Evolutionary conservation across 1,140 invertebrate genomes (phyloP).

Genomic region (Samia ricini): DNA sequence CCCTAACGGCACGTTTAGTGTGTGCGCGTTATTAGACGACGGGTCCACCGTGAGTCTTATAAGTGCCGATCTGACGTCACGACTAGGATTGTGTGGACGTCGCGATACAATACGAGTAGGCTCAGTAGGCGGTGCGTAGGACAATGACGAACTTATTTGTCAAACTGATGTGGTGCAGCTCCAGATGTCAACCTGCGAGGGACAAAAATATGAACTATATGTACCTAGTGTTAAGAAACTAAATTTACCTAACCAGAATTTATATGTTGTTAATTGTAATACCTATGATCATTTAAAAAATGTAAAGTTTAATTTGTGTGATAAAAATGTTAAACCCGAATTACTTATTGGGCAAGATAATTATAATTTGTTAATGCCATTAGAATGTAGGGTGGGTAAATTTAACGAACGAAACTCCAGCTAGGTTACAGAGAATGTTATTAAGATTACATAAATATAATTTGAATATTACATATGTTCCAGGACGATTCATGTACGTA

Average conservation of each 20-base stretch:
- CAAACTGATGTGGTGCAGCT: conserved; percentile 16
- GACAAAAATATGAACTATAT: no score
- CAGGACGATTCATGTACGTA: no score
- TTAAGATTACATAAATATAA: no score
- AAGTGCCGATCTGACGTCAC: conserved; percentile 10
- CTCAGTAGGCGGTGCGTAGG: conserved; percentile 18
- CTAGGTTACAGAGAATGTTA: no score
- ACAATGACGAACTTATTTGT: no score
- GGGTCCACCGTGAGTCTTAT: conserved; percentile 24
- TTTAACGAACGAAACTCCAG: no score
- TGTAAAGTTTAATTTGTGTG: conserved; percentile 17
- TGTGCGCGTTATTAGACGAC: conserved; percentile 23
- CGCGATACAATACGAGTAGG: conserved; percentile 16
- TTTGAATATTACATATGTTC: no score
- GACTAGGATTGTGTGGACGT: conserved; percentile 12
- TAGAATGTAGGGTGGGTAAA: conserved; percentile 17
- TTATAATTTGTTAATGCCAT: conserved; percentile 28
- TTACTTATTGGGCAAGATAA: conserved; percentile 34
- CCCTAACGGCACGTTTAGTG: conserved; percentile 14
- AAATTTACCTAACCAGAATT: no score
- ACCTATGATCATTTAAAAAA: conserved; percentile 9
- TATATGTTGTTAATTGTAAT: conserved; percentile 16
- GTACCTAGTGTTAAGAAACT: no score
- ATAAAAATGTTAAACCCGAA: conserved; percentile 13
- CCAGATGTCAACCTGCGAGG: no score